A percentile compares a stretch with the other conserved stretches of the same genome.
phyloP scores from a whole-genome alignment of 2,113 vertebrate genomes.

The Rhea americana region DNA sequence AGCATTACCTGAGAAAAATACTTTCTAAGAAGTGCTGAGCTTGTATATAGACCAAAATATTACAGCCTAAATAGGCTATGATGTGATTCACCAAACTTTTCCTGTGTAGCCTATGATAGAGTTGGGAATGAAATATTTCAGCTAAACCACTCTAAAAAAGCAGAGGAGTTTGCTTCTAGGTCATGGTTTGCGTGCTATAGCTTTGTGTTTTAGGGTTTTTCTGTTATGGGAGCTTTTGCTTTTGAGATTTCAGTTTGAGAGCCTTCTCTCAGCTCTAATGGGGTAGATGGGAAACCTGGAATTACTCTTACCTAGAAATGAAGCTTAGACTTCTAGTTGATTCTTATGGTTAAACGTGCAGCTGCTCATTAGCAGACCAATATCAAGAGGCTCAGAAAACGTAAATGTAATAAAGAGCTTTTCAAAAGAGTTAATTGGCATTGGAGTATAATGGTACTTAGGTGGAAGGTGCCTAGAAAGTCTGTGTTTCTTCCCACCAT shows the following conservation, averaged over 20 bases:
- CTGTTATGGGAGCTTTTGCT: not conserved
- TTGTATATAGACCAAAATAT: not conserved
- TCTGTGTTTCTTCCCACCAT: not conserved
- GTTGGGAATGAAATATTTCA: not conserved
- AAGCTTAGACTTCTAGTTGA: not conserved
- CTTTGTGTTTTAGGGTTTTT: not conserved
- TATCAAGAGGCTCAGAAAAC: not conserved
- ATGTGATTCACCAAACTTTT: not conserved
- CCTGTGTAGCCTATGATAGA: not conserved
- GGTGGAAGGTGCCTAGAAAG: accelerated
- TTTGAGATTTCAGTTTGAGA: not conserved
- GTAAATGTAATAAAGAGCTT: not conserved
- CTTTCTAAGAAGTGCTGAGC: not conserved
- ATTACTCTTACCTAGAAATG: not conserved
- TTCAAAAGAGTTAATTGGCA: not conserved
- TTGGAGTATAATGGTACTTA: not conserved
- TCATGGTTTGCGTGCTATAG: accelerated
- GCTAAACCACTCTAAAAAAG: not conserved
- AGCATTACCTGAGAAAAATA: not conserved
- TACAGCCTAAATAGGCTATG: not conserved
- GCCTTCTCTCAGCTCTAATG: not conserved
- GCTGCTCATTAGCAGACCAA: not conserved
- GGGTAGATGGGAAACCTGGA: not conserved
- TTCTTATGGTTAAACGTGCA: not conserved
- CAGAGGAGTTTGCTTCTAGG: not conserved